Evolutionary conservation across 2,797 vertebrate species (phyloP).

Genomic region (Chloroceryle inda): DNA sequence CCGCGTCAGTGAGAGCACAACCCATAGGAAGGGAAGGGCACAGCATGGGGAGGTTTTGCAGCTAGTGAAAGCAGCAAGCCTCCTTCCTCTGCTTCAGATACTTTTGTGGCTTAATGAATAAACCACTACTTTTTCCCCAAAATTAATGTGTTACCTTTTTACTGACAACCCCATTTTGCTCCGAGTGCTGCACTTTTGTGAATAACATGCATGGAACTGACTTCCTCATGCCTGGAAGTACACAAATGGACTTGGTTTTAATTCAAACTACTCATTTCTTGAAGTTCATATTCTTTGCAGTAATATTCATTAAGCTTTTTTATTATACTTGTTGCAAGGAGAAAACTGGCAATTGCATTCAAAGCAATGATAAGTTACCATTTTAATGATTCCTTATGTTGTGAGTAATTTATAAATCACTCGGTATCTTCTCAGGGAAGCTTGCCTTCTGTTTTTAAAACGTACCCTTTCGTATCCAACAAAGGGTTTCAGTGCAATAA

Average conservation of each 20-base stretch:
- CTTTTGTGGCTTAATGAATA: background rate
- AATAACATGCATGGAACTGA: background rate
- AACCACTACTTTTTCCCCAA: background rate
- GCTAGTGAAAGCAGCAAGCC: background rate
- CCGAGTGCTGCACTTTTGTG: background rate
- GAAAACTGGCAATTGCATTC: slow-evolving; percentile 68
- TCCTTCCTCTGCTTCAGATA: background rate
- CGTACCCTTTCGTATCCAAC: slow-evolving; percentile 76
- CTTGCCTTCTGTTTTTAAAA: slow-evolving; percentile 76
- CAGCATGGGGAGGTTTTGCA: background rate
- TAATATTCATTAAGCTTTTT: slow-evolving; percentile 61
- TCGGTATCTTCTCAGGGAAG: slow-evolving; percentile 75
- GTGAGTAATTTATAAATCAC: slow-evolving; percentile 82
- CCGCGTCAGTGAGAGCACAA: background rate
- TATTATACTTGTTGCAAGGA: slow-evolving; percentile 47
- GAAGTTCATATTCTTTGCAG: background rate
- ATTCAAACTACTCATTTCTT: background rate
- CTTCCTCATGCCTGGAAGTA: background rate
- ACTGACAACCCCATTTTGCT: background rate
- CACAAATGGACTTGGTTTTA: background rate
- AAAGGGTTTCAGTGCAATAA: slow-evolving; percentile 86
- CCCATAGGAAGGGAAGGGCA: slow-evolving; percentile 26
- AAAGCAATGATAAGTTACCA: slow-evolving; percentile 73
- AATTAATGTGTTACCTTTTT: background rate
- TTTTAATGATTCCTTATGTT: slow-evolving; percentile 80